phyloP scores from a whole-genome alignment of 2,113 vertebrate genomes.

The Hystrix brachyura region DNA sequence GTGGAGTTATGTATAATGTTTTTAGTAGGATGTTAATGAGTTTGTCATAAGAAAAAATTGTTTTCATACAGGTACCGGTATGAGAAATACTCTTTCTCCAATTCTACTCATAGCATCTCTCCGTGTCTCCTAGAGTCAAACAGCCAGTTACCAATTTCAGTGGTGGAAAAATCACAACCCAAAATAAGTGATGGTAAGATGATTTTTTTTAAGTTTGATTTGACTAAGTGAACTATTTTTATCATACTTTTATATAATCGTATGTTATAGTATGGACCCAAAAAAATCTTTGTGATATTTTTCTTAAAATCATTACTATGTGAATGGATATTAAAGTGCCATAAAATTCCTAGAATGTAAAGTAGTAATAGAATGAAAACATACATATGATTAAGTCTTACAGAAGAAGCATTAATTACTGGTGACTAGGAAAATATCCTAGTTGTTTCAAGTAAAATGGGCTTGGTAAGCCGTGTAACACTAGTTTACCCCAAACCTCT shows the following conservation, averaged over 20 bases:
- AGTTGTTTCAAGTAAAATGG: not conserved
- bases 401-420: not conserved
- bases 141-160: slow-evolving; percentile 70
- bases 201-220: not conserved
- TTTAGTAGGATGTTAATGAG: not conserved
- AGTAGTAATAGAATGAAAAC: not conserved
- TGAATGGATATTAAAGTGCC: not conserved
- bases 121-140: slow-evolving; percentile 85
- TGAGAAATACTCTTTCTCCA: slow-evolving; percentile 84
- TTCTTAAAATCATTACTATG: not conserved
- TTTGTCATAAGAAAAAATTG: slow-evolving; percentile 39
- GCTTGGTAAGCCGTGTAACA: not conserved
- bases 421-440: not conserved
- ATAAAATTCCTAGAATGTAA: not conserved
- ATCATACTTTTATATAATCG: not conserved
- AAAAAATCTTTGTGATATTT: not conserved
- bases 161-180: slow-evolving; percentile 81
- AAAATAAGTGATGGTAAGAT: slow-evolving; percentile 85
- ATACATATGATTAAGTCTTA: not conserved
- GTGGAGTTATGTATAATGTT: not conserved
- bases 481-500: not conserved
- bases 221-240: not conserved
- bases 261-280: not conserved
- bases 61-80: slow-evolving; percentile 87
- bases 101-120: slow-evolving; percentile 83